Base-by-base conservation (phyloP, 2,113 vertebrate genomes). In the Oreochromis aureus region DNA sequence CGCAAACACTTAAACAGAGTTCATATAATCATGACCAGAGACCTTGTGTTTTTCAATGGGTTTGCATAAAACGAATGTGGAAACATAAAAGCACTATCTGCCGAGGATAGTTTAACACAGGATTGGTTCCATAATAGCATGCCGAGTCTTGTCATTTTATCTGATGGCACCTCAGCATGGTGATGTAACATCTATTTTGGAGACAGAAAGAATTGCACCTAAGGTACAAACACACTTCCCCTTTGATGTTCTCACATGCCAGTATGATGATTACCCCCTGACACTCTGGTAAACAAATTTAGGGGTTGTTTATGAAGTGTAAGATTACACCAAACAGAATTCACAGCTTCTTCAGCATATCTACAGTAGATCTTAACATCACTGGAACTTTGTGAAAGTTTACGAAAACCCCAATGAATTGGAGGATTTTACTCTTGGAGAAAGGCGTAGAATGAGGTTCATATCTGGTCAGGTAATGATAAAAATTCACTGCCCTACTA, bases 271-370 rank as follows among this genome's bases (percentile, higher is more conserved):
- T 87, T 34, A 82, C 84, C 84, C 16, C 13, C 84, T 16, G 79
- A 90, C 89, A 83, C 81, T 53, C 24, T 71, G 82, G 80, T 86
- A 87, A 93, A 89, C 85, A 90, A 53, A 93, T 86, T 81, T 55
- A 56, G 30, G 81, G 73, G 61, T 63, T 89, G 82, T 89, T 87
- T 86, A 84, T 53, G 58, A 87, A 10, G 27, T 18, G 34, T 24
- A 7, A 87, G 63, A 71, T 85, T 69, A 85, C 85, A 44, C 82
- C 56, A 71, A 82, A 73, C 15, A 69, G 66, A 84, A 79, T 81
- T 48, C 6, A 13, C 41, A 41, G 59, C 80, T 84, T 63, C 71
- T 48, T 83, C 80, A 63, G 15, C 80, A 55, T 1, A 32, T 53
- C 73, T 78, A 2, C 73, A 30, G 44, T 36, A 55, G 15, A 39